These are phyloP conservation scores for Nephrotoma flavescens DNA, from an alignment of 2,888 invertebrate species.

Conservation along the genomic window DNA sequence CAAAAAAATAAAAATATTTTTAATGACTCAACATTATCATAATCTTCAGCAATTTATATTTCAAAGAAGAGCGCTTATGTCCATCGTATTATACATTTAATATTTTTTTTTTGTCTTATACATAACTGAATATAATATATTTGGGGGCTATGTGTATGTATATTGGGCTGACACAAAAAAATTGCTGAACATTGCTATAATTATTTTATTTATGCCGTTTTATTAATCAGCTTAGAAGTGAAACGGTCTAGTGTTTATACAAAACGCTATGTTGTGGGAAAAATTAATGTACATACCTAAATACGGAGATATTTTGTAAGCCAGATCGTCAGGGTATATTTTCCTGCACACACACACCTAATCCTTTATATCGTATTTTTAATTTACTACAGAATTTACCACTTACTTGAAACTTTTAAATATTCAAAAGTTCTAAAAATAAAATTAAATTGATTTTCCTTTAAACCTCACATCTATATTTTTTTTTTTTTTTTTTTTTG, in stretches of 20 bases:
- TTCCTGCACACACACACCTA: not conserved
- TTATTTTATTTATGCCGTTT: not conserved
- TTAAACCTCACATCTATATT: not conserved
- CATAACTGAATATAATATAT: not conserved
- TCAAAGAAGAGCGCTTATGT: not conserved
- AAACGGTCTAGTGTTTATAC: not conserved
- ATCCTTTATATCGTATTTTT: not conserved
- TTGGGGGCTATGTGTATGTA: not conserved
- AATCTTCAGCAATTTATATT: not conserved
- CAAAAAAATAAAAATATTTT: not conserved
- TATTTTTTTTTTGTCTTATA: not conserved
- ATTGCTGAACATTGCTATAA: not conserved
- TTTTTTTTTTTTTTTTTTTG: not conserved
- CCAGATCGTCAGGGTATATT: not conserved
- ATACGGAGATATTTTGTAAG: not conserved
- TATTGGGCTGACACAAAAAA: not conserved
- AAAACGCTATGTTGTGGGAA: not conserved
- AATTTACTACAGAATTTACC: not conserved
- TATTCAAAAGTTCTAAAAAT: not conserved
- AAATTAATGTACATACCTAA: not conserved
- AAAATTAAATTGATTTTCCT: not conserved
- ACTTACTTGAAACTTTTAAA: not conserved
- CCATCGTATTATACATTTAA: not conserved
- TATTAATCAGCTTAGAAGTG: not conserved
- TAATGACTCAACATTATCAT: not conserved